Percentiles rank a stretch among this genome's conserved stretches.
Evolutionary conservation across 2,113 vertebrate genomes (phyloP).

Genomic region (Merops nubicus): DNA sequence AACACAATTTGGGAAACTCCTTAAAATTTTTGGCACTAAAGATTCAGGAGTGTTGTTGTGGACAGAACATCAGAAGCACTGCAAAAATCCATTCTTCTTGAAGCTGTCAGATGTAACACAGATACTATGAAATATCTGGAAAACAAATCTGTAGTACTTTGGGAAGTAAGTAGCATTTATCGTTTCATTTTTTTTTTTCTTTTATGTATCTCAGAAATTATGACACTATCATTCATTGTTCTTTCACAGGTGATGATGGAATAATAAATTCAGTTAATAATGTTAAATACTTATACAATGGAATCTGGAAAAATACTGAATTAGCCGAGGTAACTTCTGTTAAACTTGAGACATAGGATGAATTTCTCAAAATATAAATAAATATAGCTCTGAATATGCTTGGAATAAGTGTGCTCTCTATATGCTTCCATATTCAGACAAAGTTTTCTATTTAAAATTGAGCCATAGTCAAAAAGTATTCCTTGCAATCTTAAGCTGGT

Average conservation of each 20-base stretch:
- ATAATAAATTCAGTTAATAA: conserved; percentile 5
- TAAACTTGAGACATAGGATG: background rate
- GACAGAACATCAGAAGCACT: background rate
- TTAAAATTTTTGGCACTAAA: background rate
- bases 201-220: background rate
- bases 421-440: background rate
- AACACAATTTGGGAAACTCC: background rate
- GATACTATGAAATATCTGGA: background rate
- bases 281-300: background rate
- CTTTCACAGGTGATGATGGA: conserved; percentile 1
- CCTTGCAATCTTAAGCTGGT: background rate
- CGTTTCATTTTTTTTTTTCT: background rate
- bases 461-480: background rate
- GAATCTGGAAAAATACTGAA: background rate
- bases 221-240: background rate
- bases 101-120: background rate
- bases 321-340: background rate
- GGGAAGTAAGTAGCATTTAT: background rate
- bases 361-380: background rate
- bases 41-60: background rate
- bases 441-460: background rate
- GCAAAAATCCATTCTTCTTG: background rate
- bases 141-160: background rate
- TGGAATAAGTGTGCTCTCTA: background rate
- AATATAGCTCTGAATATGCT: background rate